phyloP scores from a whole-genome alignment of 2,888 invertebrate species.

The Leptinotarsa peninsularis region DNA sequence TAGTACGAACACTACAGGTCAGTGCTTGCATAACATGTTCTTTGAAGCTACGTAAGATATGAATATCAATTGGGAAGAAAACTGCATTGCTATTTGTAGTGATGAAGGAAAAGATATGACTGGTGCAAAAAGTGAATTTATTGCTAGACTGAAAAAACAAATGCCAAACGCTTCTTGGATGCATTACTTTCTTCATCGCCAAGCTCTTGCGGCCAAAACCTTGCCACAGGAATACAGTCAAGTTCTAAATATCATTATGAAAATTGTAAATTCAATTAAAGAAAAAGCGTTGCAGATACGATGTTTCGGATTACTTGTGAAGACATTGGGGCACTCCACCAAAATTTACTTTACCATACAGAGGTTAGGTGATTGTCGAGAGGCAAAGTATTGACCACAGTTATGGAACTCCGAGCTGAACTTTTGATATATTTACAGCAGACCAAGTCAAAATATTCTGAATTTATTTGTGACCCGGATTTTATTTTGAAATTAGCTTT shows the following conservation, averaged over 20 bases:
- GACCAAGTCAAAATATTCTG: neutral
- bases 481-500: too few species aligned
- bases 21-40: too few species aligned
- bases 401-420: neutral
- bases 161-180: neutral
- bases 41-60: neutral
- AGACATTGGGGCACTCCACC: neutral
- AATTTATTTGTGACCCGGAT: too few species aligned
- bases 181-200: too few species aligned
- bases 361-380: too few species aligned
- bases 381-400: too few species aligned
- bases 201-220: too few species aligned
- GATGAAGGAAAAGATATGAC: slow-evolving; percentile 22
- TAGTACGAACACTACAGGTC: too few species aligned
- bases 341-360: too few species aligned
- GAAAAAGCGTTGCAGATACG: slow-evolving; percentile 1
- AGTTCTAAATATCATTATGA: too few species aligned
- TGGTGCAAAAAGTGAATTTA: slow-evolving; percentile 10
- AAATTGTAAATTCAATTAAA: too few species aligned
- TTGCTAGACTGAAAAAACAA: slow-evolving; percentile 12
- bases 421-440: slow-evolving; percentile 8
- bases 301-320: neutral
- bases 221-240: too few species aligned
- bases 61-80: slow-evolving; percentile 8
- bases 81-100: slow-evolving; percentile 22